Conservation (phyloP, 2,888 invertebrate species). For the Nasonia oneida region DNA sequence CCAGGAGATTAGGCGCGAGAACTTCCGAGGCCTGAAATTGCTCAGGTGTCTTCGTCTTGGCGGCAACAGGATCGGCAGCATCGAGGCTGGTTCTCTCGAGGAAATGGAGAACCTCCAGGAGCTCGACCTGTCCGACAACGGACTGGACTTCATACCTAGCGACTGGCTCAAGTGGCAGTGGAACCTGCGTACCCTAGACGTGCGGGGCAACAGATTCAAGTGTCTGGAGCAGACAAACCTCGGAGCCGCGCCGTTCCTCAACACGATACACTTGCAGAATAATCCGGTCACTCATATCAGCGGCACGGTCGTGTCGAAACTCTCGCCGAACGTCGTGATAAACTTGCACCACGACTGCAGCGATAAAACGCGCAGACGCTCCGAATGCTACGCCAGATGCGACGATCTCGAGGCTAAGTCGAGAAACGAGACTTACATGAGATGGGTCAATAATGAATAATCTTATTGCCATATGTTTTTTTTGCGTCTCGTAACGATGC, state of each 20-base stretch:
- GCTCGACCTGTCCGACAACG: constrained; percentile 66
- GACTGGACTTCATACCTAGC: constrained; percentile 62
- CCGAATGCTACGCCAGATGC: constrained; percentile 63
- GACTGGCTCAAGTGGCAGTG: constrained; percentile 61
- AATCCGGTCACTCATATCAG: constrained; percentile 66
- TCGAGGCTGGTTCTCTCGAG: constrained; percentile 65
- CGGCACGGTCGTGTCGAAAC: constrained; percentile 58
- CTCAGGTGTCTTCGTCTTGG: constrained; percentile 68
- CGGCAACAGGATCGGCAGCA: constrained; percentile 66
- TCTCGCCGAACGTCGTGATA: constrained; percentile 66
- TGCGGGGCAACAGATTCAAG: constrained; percentile 65
- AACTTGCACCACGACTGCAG: constrained; percentile 66
- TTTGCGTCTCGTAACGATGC: not conserved
- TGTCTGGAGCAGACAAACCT: constrained; percentile 66
- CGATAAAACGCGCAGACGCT: not conserved
- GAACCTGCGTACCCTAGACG: constrained; percentile 64
- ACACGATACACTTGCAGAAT: constrained; percentile 67
- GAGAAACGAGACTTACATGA: constrained; percentile 54
- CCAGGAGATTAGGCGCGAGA: constrained; percentile 58
- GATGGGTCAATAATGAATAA: constrained; percentile 60
- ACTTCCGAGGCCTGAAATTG: constrained; percentile 63
- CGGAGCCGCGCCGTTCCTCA: constrained; percentile 63
- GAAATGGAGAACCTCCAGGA: constrained; percentile 59
- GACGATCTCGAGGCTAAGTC: constrained; percentile 11
- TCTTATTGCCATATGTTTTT: not conserved